Evolutionary conservation across 2,797 vertebrate species (phyloP).

Genomic region (Dendrocincla fuliginosa): DNA sequence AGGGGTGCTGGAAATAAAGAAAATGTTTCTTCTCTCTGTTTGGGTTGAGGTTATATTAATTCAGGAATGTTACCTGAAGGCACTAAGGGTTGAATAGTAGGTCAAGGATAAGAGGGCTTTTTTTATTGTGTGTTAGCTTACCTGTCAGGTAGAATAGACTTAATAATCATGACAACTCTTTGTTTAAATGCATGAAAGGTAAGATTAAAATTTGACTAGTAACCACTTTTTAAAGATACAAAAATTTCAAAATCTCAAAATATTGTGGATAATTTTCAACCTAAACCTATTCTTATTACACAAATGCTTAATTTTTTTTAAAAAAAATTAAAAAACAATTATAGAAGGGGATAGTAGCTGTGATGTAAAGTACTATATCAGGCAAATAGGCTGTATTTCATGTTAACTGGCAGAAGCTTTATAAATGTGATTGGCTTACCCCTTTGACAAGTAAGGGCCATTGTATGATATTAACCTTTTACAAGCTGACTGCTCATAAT

Average conservation of each 20-base stretch:
- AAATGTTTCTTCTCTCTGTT: background rate
- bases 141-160: background rate
- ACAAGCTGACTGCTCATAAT: background rate
- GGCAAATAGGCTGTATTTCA: background rate
- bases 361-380: background rate
- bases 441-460: background rate
- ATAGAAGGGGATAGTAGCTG: background rate
- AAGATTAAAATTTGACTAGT: background rate
- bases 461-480: background rate
- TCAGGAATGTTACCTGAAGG: background rate
- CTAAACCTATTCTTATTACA: background rate
- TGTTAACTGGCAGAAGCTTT: background rate
- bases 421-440: background rate
- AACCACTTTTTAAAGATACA: background rate
- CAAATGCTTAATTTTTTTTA: background rate
- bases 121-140: background rate
- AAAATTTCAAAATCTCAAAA: background rate
- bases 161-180: background rate
- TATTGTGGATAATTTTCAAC: background rate
- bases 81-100: background rate
- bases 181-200: background rate
- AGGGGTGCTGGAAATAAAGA: background rate
- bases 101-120: background rate
- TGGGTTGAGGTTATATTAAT: background rate
- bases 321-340: background rate